Evolutionary conservation across 1,140 invertebrate species (phyloP), one percentile per base, ranked within the genome.

Genomic region (Vollenhovia emeryi): DNA sequence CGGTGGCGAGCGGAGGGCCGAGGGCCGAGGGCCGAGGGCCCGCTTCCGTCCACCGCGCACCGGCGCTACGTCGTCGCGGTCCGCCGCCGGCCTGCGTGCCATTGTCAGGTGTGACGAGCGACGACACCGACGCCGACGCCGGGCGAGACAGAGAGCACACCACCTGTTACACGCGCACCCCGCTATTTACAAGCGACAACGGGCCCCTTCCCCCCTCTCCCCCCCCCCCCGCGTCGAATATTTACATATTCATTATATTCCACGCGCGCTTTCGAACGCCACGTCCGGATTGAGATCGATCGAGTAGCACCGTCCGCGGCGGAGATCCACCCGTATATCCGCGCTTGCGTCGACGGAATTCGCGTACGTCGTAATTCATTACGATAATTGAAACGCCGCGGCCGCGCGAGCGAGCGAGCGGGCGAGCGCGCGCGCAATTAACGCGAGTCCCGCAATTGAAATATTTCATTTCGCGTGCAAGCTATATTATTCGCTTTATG

Each of bases 211-310:
- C n/a, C n/a, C n/a, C n/a, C n/a, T n/a, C n/a, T n/a, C n/a, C n/a
- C n/a, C n/a, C n/a, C n/a, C n/a, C n/a, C n/a, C n/a, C n/a, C n/a
- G n/a, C 66, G n/a, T 27, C 30, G 66, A 82, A 73, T 82, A 82
- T 82, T 82, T 82, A 82, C 66, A 82, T 82, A 73, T 82, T 82
- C 78, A 82, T 82, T 82, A 82, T 82, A 57, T 71, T 57, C 36
- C 48, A 8, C 40, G 15, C 50, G 78, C 50, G 50, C 78, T 45
- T 79, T 33, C 36, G 27, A 45, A 45, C 24, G 24, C 27, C 50
- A 18, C 30, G 52, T 59, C 36, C 27, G 50, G 50, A 73, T 73
- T 52, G 78, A 75, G 36, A 45, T 71, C 50, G 66, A 79, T 79
- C 60, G 62, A 24, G 59, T 36, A 50, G 78, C n/a, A 45, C 62